Conservation (phyloP, 2,113 vertebrate genomes). For the Corythornis cristatus region DNA sequence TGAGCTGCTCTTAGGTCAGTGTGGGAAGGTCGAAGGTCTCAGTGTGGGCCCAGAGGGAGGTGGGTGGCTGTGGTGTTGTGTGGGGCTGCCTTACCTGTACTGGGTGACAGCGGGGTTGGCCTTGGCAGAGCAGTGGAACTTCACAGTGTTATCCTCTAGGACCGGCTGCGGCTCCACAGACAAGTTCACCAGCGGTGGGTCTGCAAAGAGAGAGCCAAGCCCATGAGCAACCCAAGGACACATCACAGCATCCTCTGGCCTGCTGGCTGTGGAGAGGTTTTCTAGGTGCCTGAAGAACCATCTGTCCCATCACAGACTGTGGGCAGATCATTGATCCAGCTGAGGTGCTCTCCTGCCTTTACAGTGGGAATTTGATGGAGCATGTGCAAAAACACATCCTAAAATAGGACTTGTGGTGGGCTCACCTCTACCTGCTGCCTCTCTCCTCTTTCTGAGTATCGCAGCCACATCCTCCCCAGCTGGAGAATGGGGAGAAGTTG, state of each 20-base stretch:
- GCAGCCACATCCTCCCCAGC: background rate
- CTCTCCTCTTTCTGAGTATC: background rate
- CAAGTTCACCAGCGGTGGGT: conserved; percentile 94
- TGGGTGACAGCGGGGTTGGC: conserved; percentile 95
- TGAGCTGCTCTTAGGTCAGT: background rate
- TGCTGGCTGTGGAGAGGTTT: background rate
- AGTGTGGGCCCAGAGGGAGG: background rate
- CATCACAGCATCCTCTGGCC: accelerated
- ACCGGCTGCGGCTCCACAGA: conserved; percentile 94
- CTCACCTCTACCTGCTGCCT: background rate
- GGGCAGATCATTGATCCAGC: accelerated
- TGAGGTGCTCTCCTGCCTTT: background rate
- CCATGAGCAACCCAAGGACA: background rate
- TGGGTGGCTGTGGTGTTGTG: accelerated
- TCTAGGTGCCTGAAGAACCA: background rate
- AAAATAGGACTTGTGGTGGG: accelerated
- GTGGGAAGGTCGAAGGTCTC: background rate
- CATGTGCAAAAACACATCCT: background rate
- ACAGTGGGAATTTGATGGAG: background rate
- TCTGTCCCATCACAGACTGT: background rate
- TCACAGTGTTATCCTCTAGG: conserved; percentile 92
- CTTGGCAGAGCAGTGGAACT: conserved; percentile 95
- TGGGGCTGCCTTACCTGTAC: conserved; percentile 85
- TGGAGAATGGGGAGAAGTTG: background rate
- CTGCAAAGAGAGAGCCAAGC: conserved; percentile 67